Evolutionary conservation across 2,888 invertebrate species (phyloP).

Genomic region (Drosophila ustulata): DNA sequence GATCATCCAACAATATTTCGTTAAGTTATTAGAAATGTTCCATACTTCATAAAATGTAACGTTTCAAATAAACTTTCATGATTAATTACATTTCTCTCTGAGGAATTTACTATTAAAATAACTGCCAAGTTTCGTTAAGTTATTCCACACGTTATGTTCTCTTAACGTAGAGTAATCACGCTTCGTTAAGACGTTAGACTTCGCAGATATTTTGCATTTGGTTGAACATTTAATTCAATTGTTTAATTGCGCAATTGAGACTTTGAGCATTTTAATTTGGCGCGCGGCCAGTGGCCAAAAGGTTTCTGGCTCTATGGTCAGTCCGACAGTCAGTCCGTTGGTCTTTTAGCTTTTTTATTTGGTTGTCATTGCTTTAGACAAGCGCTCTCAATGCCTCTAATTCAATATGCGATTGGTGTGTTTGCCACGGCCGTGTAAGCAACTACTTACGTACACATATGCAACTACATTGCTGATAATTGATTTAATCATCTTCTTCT

Average conservation of each 20-base stretch:
- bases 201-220: constrained; percentile 20
- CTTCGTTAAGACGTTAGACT: neutral
- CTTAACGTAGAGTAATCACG: neutral
- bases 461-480: constrained; percentile 28
- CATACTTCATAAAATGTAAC: too few species aligned
- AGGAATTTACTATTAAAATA: too few species aligned
- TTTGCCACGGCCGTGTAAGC: constrained; percentile 36
- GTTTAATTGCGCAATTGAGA: constrained; percentile 47
- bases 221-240: constrained; percentile 37
- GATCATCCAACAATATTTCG: too few species aligned
- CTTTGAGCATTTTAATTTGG: constrained; percentile 55
- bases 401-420: constrained; percentile 41
- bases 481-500: constrained; percentile 15
- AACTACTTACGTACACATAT: constrained; percentile 6
- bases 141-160: neutral
- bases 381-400: constrained; percentile 41
- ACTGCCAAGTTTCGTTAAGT: neutral
- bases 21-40: too few species aligned
- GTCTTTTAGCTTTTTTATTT: constrained; percentile 2
- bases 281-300: constrained; percentile 49
- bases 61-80: too few species aligned
- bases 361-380: constrained; percentile 8
- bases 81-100: too few species aligned
- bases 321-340: neutral
- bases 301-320: constrained; percentile 23